phyloP scores from a whole-genome alignment of 2,888 invertebrate species.

The Conchocele bisecta region DNA sequence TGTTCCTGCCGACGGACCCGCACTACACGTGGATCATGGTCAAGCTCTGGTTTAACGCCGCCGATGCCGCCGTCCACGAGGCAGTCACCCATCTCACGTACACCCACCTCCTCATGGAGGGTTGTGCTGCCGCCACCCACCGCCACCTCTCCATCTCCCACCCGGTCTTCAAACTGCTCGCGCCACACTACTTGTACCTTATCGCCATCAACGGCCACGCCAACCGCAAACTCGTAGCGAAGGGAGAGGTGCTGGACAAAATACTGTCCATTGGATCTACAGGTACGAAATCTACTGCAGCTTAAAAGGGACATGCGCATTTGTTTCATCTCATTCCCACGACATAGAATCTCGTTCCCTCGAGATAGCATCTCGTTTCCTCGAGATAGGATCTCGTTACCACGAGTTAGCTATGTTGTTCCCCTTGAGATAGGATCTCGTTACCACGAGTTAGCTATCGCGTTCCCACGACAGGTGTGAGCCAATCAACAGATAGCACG shows the following conservation, averaged over 20 bases:
- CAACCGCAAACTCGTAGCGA: not conserved
- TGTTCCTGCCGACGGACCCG: slow-evolving; percentile 81
- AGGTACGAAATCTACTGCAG: too few species aligned
- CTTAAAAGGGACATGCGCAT: too few species aligned
- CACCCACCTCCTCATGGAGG: slow-evolving; percentile 84
- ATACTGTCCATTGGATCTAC: slow-evolving; percentile 12
- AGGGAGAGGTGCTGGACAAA: slow-evolving; percentile 27
- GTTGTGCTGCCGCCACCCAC: slow-evolving; percentile 82
- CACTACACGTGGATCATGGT: slow-evolving; percentile 81
- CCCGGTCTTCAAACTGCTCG: slow-evolving; percentile 83
- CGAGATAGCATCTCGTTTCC: too few species aligned
- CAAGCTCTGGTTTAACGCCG: slow-evolving; percentile 83
- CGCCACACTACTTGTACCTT: slow-evolving; percentile 83
- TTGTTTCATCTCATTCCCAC: too few species aligned
- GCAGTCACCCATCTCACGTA: slow-evolving; percentile 80
- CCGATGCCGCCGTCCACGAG: slow-evolving; percentile 82
- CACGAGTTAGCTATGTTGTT: too few species aligned
- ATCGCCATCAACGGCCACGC: slow-evolving; percentile 83
- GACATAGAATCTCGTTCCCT: too few species aligned
- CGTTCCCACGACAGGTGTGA: too few species aligned
- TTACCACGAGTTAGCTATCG: too few species aligned
- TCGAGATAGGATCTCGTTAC: too few species aligned
- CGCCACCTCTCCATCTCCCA: slow-evolving; percentile 83
- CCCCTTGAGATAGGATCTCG: too few species aligned
- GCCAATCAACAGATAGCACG: too few species aligned